Evolutionary conservation across 2,113 vertebrate genomes (phyloP).

Genomic region (Thermophis baileyi): DNA sequence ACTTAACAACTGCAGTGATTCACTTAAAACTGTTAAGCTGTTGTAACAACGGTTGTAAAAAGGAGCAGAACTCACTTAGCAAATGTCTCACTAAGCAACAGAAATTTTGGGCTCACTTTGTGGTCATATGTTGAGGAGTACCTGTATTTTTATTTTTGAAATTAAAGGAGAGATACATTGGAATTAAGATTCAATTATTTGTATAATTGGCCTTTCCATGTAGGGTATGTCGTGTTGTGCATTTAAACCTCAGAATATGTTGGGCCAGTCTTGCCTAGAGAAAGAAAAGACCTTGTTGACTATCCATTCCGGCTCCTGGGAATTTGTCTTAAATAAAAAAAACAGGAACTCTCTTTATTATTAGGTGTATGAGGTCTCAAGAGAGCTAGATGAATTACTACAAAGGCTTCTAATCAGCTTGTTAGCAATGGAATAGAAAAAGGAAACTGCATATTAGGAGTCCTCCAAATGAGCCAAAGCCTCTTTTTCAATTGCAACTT

Average conservation of each 20-base stretch:
- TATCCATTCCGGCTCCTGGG: not conserved
- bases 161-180: not conserved
- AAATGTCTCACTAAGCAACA: not conserved
- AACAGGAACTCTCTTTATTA: not conserved
- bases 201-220: not conserved
- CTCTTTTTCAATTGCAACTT: slow-evolving; percentile 62
- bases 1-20: not conserved
- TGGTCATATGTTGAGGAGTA: not conserved
- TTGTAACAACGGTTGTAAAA: not conserved
- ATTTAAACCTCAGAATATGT: not conserved
- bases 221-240: no score
- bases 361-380: slow-evolving; percentile 6
- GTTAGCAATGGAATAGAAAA: slow-evolving; percentile 66
- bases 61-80: not conserved
- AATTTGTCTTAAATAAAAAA: not conserved
- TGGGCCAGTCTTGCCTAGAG: no score
- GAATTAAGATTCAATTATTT: not conserved
- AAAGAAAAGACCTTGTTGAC: not conserved
- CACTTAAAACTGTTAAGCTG: not conserved
- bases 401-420: slow-evolving; percentile 64
- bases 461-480: slow-evolving; percentile 56
- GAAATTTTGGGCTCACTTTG: not conserved
- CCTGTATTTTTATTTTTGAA: not conserved
- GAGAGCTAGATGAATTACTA: slow-evolving; percentile 56
- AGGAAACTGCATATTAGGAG: slow-evolving; percentile 47